phyloP scores from a whole-genome alignment of 2,888 invertebrate genomes.

The Dexiosoma caninum region DNA sequence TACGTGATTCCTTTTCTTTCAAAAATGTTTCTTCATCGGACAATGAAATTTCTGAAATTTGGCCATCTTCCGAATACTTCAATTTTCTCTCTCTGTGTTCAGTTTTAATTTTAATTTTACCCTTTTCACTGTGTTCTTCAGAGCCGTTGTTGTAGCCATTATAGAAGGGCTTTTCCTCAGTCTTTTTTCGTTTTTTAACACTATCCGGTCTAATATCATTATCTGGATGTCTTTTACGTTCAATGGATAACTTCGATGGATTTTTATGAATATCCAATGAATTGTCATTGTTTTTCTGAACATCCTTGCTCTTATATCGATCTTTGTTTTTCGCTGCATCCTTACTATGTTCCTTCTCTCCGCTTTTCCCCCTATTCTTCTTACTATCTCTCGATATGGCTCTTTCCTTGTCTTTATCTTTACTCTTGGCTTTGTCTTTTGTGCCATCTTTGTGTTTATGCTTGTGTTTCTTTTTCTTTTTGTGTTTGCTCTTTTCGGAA shows the following conservation, averaged over 20 bases:
- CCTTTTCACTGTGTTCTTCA: constrained; percentile 54
- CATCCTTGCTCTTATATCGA: constrained; percentile 18
- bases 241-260: neutral
- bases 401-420: constrained; percentile 64
- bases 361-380: neutral
- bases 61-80: constrained; percentile 60
- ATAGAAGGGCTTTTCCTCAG: constrained; percentile 49
- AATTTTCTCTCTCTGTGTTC: constrained; percentile 45
- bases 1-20: constrained; percentile 62
- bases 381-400: constrained; percentile 44
- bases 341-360: constrained; percentile 53
- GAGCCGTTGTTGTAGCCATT: constrained; percentile 71
- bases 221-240: constrained; percentile 40
- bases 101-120: constrained; percentile 55
- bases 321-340: constrained; percentile 68
- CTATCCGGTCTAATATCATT: constrained; percentile 5
- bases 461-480: constrained; percentile 70
- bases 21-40: constrained; percentile 77
- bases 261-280: constrained; percentile 6
- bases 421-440: constrained; percentile 69
- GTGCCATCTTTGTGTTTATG: constrained; percentile 69
- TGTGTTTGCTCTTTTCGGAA: constrained; percentile 66
- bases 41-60: constrained; percentile 73
- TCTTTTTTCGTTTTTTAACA: constrained; percentile 27
- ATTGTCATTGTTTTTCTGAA: constrained; percentile 12